Evolutionary conservation across 1,140 invertebrate genomes (phyloP).

Genomic region (Dendroctonus valens): DNA sequence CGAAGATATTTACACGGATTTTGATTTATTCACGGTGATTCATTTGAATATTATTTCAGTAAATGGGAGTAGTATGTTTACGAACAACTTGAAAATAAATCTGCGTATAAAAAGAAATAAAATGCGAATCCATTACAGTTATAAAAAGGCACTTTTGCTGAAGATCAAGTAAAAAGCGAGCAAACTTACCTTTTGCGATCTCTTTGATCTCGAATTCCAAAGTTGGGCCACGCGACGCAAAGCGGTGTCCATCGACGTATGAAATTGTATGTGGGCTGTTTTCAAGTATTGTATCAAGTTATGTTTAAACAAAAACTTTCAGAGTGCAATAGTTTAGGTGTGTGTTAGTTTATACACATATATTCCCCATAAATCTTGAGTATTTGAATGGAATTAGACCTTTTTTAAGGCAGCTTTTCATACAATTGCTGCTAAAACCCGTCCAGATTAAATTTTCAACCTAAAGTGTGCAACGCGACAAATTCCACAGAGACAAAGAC

Average conservation of each 20-base stretch:
- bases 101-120: neutral
- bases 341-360: neutral
- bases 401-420: neutral
- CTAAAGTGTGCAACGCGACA: too few species aligned
- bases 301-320: too few species aligned
- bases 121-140: neutral
- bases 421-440: too few species aligned
- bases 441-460: too few species aligned
- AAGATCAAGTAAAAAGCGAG: neutral
- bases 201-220: neutral
- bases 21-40: too few species aligned
- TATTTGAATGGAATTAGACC: neutral
- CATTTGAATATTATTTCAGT: too few species aligned
- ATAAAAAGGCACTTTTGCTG: neutral
- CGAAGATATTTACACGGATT: too few species aligned
- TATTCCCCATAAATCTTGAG: neutral
- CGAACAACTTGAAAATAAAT: too few species aligned
- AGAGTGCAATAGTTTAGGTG: too few species aligned
- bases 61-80: too few species aligned
- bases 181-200: neutral
- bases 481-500: too few species aligned
- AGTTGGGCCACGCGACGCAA: neutral
- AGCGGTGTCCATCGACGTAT: neutral
- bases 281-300: too few species aligned
- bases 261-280: neutral